These are phyloP conservation scores for Abrostola tripartita DNA, from an alignment of 2,888 invertebrate species.

Conservation along the genomic window DNA sequence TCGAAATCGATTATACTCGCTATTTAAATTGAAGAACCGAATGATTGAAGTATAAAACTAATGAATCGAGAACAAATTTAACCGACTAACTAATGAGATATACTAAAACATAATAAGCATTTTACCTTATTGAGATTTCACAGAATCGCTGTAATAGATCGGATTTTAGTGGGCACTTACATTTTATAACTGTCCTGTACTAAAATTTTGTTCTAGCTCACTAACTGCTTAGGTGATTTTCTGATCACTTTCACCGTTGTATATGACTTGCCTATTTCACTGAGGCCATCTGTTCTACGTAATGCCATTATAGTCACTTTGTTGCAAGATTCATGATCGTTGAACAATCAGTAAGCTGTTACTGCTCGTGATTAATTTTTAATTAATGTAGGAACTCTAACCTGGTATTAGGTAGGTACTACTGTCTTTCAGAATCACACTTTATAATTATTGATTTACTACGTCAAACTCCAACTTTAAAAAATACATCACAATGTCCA, in stretches of 20 bases:
- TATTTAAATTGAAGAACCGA: background rate
- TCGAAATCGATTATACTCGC: background rate
- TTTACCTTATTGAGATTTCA: constrained; percentile 22
- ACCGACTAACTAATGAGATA: constrained; percentile 19
- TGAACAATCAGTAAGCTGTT: background rate
- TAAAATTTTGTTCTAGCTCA: background rate
- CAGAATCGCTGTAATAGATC: constrained; percentile 5
- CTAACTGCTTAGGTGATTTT: constrained; percentile 6
- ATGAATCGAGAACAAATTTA: constrained; percentile 6
- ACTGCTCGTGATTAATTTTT: too few relatives aligned
- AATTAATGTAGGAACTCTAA: too few relatives aligned
- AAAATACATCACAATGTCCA: too few relatives aligned
- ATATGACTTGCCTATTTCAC: constrained; percentile 43
- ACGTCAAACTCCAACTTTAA: too few relatives aligned
- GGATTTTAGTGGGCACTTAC: constrained; percentile 10
- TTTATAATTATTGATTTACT: too few relatives aligned
- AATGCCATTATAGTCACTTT: constrained; percentile 44
- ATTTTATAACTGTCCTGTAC: constrained; percentile 3
- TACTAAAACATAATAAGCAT: constrained; percentile 17
- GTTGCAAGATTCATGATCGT: constrained; percentile 33
- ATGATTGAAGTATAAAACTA: constrained; percentile 3
- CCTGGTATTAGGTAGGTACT: too few relatives aligned
- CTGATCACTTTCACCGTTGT: constrained; percentile 41
- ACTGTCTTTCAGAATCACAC: too few relatives aligned
- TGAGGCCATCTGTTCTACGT: constrained; percentile 41